Base-by-base conservation (phyloP, 2,888 invertebrate species). In the Meiosimyza decipiens region DNA sequence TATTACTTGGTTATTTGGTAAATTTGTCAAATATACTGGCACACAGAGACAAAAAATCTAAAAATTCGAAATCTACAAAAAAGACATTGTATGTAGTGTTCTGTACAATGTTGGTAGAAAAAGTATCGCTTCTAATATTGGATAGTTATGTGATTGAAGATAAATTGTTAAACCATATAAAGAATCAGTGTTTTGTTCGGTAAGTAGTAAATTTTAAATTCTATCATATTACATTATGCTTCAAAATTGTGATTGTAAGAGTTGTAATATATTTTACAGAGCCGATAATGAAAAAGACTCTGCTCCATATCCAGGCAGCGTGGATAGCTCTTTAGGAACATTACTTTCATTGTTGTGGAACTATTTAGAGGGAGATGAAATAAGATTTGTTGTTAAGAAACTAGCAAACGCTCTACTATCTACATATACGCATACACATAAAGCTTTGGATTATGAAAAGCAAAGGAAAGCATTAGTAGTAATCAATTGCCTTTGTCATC, bases 141-240 rank as follows among this genome's bases (percentile, higher is more conserved):
- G 87, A 91, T 57, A 89, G 92, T 0, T 94, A 93, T 81, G 89
- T 95, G 16, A 91, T 92, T 28, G 93, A 94, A 70, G 89, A 90
- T 12, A 90, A 92, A 74, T 87, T 95, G 71, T 87, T 94, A 54
- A 90, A 91, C 0, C 80, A 83, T 63, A 80, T 87, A 12, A 76
- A 78, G 12, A 79, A 80, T 62, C 78, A 86, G 75, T 81, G 81
- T 75, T 80, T 79, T n/a, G 67, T 79, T 28, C 79, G 81, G 82
- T 82, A 75, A 74, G 75, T 71, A 54, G 6, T 60, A 15, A 49
- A 40, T 6, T 15, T 50, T 22, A 54, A 13, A 28, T 50, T 64
- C 12, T 60, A 15, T 12, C 54, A 9, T 40, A 9, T 6, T 7
- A 54, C 15, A 60, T 28, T 15, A 13, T 49, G 6, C 11, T 59